Conservation (phyloP, 2,113 vertebrate species). For the Anhinga rufa region DNA sequence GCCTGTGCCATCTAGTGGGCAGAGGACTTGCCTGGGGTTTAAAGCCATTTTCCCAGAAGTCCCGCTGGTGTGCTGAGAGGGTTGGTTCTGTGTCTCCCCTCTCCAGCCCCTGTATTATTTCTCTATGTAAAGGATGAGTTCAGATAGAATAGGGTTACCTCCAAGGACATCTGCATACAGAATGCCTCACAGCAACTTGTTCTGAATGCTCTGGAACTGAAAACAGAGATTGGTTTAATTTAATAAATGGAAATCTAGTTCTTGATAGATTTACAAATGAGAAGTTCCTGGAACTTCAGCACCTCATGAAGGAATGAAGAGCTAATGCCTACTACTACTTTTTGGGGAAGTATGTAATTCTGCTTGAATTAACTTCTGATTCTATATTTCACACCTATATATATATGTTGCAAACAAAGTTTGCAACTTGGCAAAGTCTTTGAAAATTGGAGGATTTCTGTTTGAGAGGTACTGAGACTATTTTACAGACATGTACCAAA, state of each 20-base stretch:
- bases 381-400: not conserved
- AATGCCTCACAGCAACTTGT: not conserved
- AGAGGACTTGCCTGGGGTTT: not conserved
- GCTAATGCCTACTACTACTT: not conserved
- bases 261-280: not conserved
- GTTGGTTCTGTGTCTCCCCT: not conserved
- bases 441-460: not conserved
- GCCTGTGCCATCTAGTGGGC: not conserved
- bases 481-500: not conserved
- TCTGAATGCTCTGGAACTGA: not conserved
- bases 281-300: not conserved
- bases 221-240: not conserved
- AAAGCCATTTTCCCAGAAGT: not conserved
- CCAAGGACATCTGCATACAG: not conserved
- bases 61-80: not conserved
- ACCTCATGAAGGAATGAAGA: not conserved
- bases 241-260: not conserved
- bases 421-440: not conserved
- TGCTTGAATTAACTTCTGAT: not conserved
- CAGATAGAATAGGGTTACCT: not conserved
- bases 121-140: not conserved
- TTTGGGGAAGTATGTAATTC: not conserved
- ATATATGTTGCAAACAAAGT: not conserved
- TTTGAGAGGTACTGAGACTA: not conserved
- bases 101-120: not conserved